Evolutionary conservation across 2,113 vertebrate genomes (phyloP).

Genomic region (Galeopterus variegatus): DNA sequence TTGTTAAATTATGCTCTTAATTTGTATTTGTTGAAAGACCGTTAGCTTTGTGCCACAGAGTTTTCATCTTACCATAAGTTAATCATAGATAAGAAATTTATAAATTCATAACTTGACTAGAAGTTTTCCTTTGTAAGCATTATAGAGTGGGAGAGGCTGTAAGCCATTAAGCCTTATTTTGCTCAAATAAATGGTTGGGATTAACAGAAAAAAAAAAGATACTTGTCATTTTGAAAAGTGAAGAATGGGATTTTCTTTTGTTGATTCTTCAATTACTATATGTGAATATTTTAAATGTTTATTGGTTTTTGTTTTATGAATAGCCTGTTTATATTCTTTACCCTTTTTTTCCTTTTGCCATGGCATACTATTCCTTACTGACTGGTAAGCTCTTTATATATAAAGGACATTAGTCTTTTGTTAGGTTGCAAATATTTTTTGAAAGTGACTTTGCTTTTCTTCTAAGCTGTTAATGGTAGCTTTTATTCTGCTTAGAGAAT

Average conservation of each 20-base stretch:
- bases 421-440: slow-evolving; percentile 53
- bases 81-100: background rate
- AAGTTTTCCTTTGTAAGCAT: too few species aligned
- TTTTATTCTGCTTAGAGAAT: slow-evolving; percentile 31
- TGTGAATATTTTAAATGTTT: slow-evolving; percentile 8
- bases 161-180: too few species aligned
- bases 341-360: background rate
- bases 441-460: slow-evolving; percentile 51
- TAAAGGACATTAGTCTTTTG: slow-evolving; percentile 35
- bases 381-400: background rate
- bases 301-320: slow-evolving; percentile 57
- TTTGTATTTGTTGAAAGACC: slow-evolving; percentile 64
- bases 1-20: slow-evolving; percentile 26
- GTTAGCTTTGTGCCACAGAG: background rate
- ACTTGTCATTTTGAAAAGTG: slow-evolving; percentile 4
- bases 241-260: slow-evolving; percentile 51
- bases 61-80: background rate
- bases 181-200: too few species aligned
- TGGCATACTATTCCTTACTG: slow-evolving; percentile 27
- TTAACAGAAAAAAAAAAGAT: too few species aligned
- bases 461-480: slow-evolving; percentile 38
- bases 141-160: too few species aligned
- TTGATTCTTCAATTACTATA: background rate
- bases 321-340: background rate
- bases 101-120: background rate